Evolutionary conservation across 2,113 vertebrate species (phyloP).

Genomic region (Leptobrachium leishanense): DNA sequence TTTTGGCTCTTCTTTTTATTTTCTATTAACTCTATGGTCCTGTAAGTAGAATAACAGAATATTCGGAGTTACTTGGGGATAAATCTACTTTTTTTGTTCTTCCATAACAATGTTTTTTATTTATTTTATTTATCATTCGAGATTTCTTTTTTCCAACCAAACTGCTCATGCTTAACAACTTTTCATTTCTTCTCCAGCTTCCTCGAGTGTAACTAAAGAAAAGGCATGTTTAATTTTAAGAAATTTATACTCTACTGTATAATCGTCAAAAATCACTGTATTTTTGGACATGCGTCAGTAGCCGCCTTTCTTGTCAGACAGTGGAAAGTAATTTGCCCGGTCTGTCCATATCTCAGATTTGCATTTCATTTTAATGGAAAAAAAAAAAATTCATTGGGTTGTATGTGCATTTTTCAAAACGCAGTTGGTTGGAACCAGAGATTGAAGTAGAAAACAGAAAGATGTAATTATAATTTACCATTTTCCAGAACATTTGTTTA

Average conservation of each 20-base stretch:
- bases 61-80: constrained; percentile 35
- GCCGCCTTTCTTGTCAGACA: constrained; percentile 46
- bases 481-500: constrained; percentile 31
- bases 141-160: constrained; percentile 37
- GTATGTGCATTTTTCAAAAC: constrained; percentile 28
- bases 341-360: constrained; percentile 48
- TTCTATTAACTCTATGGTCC: constrained; percentile 31
- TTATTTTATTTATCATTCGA: constrained; percentile 44
- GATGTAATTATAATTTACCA: constrained; percentile 42
- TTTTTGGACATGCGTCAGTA: constrained; percentile 49
- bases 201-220: constrained; percentile 48
- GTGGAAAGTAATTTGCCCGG: constrained; percentile 44
- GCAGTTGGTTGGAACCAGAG: constrained; percentile 37
- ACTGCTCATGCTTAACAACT: constrained; percentile 42
- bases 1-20: background rate
- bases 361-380: constrained; percentile 47
- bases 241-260: constrained; percentile 46
- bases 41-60: constrained; percentile 27
- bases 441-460: constrained; percentile 39
- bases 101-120: constrained; percentile 28
- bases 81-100: constrained; percentile 42
- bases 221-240: constrained; percentile 47
- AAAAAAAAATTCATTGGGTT: constrained; percentile 36
- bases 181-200: constrained; percentile 32
- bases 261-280: constrained; percentile 50